Evolutionary conservation across 2,113 vertebrate species (phyloP).

Genomic region (Stigmatopora nigra): DNA sequence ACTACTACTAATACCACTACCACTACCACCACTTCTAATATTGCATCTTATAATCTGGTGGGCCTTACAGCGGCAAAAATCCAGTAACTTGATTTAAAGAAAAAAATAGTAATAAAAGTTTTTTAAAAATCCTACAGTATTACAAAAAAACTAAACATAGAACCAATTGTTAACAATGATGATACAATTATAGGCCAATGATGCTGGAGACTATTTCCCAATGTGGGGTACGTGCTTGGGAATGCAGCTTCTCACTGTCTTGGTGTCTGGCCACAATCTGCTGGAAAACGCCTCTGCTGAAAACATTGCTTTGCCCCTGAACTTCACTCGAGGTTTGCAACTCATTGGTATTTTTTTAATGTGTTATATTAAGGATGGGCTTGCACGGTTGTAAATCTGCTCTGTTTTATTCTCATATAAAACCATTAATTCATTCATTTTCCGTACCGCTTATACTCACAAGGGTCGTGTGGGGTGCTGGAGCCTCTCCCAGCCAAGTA

Average conservation of each 20-base stretch:
- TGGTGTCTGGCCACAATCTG: slow-evolving; percentile 67
- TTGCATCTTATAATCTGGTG: too few species aligned
- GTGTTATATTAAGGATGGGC: too few species aligned
- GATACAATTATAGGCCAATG: slow-evolving; percentile 63
- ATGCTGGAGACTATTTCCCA: slow-evolving; percentile 72
- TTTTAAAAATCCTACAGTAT: too few species aligned
- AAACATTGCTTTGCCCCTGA: slow-evolving; percentile 69
- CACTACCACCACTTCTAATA: too few species aligned
- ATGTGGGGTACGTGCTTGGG: slow-evolving; percentile 79
- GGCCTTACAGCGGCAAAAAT: too few species aligned
- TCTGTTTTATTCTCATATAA: neutral
- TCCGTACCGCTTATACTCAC: too few species aligned
- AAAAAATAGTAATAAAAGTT: too few species aligned
- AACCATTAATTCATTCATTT: neutral
- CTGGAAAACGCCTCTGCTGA: slow-evolving; percentile 57
- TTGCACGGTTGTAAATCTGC: too few species aligned
- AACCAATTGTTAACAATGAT: neutral
- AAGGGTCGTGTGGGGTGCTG: too few species aligned
- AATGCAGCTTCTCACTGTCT: slow-evolving; percentile 70
- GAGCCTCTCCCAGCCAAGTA: too few species aligned
- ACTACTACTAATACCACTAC: too few species aligned
- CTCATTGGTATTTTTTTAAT: neutral
- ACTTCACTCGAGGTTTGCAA: slow-evolving; percentile 60
- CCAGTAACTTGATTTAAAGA: too few species aligned
- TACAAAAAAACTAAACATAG: neutral